phyloP scores from a whole-genome alignment of 2,113 vertebrate species.

The Dasyornis broadbenti region DNA sequence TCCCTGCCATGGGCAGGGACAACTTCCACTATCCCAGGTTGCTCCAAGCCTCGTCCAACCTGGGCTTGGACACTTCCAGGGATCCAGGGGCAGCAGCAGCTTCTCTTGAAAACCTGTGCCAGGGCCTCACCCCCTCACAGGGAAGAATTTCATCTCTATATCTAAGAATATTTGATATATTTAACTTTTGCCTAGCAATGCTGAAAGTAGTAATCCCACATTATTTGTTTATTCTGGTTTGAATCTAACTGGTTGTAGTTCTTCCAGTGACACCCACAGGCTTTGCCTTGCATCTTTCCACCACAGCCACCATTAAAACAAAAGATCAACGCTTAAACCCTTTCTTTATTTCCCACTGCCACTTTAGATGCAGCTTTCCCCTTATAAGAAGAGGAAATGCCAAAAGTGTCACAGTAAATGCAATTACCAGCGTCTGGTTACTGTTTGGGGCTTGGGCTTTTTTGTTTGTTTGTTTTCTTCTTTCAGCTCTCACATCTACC shows the following conservation, averaged over 20 bases:
- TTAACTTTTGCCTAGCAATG: not conserved
- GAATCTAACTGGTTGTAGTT: not conserved
- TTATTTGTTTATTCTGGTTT: not conserved
- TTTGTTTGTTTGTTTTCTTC: slow-evolving; percentile 11
- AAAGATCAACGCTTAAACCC: not conserved
- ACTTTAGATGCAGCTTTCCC: not conserved
- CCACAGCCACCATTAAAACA: not conserved
- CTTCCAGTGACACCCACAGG: slow-evolving; percentile 15
- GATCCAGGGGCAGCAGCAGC: not conserved
- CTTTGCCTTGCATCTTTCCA: not conserved
- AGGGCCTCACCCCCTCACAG: rapidly evolving
- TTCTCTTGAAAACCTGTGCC: not conserved
- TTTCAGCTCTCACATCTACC: not conserved
- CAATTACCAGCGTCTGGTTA: slow-evolving; percentile 38
- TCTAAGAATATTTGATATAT: not conserved
- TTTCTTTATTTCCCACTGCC: not conserved
- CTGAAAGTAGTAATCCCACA: not conserved
- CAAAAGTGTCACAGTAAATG: slow-evolving; percentile 50
- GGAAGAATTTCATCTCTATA: no score
- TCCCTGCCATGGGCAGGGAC: rapidly evolving
- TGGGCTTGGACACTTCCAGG: not conserved
- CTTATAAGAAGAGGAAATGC: slow-evolving; percentile 12
- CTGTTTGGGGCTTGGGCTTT: not conserved
- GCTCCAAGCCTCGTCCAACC: rapidly evolving
- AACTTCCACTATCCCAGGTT: not conserved